Conservation (phyloP, 2,888 invertebrate species). For the Physocephala rufipes region DNA sequence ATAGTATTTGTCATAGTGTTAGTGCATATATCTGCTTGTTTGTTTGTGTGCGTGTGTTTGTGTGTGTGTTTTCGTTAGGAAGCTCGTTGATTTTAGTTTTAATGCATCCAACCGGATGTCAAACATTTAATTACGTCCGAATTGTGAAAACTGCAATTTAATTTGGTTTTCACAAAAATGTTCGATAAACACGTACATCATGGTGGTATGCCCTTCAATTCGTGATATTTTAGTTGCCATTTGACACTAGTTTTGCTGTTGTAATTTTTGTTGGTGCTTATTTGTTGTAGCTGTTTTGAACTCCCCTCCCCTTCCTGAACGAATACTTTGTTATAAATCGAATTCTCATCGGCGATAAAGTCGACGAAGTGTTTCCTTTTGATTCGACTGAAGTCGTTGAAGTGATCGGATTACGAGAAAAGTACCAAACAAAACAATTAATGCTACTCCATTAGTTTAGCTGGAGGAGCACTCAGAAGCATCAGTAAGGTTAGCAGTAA, state of each 20-base stretch:
- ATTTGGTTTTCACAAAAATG: slow-evolving; percentile 35
- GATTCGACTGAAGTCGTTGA: slow-evolving; percentile 16
- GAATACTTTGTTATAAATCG: background rate
- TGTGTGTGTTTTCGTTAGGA: background rate
- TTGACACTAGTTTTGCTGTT: background rate
- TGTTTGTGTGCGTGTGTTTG: slow-evolving; percentile 11
- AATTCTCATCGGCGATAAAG: no score
- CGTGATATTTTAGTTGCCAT: no score
- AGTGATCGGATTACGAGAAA: background rate
- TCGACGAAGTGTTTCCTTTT: background rate
- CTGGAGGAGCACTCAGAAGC: background rate
- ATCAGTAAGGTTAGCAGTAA: background rate
- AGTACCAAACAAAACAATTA: no score
- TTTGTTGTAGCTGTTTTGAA: background rate
- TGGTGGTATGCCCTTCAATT: slow-evolving; percentile 5
- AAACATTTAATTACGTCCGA: slow-evolving; percentile 40
- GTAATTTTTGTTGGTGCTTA: slow-evolving; percentile 8
- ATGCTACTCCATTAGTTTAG: no score
- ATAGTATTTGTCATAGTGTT: slow-evolving; percentile 10
- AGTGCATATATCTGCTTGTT: background rate
- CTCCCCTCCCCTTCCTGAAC: background rate
- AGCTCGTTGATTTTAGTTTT: background rate
- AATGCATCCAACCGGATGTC: slow-evolving; percentile 21
- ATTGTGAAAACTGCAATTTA: slow-evolving; percentile 39
- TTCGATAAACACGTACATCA: slow-evolving; percentile 19